These are phyloP conservation scores for Listronotus bonariensis DNA, from an alignment of 1,140 invertebrate genomes.

Conservation along the genomic window DNA sequence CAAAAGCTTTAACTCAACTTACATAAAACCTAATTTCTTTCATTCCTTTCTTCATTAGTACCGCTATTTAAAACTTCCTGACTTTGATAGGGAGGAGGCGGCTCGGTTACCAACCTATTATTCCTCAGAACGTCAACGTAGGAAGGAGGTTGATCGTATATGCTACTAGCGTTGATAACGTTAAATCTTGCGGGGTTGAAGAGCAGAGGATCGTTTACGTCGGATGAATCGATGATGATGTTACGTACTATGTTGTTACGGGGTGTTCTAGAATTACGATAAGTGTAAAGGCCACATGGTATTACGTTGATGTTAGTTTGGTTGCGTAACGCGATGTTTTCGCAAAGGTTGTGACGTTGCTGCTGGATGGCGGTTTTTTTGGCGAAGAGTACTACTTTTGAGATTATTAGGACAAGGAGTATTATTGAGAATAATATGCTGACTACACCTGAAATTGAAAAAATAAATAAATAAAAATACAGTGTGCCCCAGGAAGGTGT, in stretches of 20 bases:
- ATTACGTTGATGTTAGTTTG: slow-evolving; percentile 43
- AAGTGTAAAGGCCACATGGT: slow-evolving; percentile 40
- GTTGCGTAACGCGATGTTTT: slow-evolving; percentile 41
- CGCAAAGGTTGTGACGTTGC: slow-evolving; percentile 36
- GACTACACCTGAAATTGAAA: slow-evolving; percentile 42
- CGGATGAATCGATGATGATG: slow-evolving; percentile 42
- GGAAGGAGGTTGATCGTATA: slow-evolving; percentile 49
- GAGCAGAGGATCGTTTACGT: slow-evolving; percentile 46
- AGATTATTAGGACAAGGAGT: slow-evolving; percentile 49
- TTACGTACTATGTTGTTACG: slow-evolving; percentile 30
- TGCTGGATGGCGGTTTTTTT: slow-evolving; percentile 45
- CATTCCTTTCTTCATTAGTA: too few species aligned
- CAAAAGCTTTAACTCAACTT: too few species aligned
- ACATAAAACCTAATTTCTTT: too few species aligned
- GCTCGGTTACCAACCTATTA: slow-evolving; percentile 41
- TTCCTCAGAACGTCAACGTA: slow-evolving; percentile 46
- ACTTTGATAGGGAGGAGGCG: slow-evolving; percentile 53
- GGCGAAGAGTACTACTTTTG: slow-evolving; percentile 49
- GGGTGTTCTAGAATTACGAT: slow-evolving; percentile 34
- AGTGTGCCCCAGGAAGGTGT: too few species aligned
- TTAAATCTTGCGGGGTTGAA: slow-evolving; percentile 32
- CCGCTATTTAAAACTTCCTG: slow-evolving; percentile 17
- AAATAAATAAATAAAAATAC: too few species aligned
- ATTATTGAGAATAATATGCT: slow-evolving; percentile 51
- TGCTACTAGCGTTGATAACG: slow-evolving; percentile 23